Conservation (phyloP, 2,797 vertebrate species). For the Mormyrops attenuatus region DNA sequence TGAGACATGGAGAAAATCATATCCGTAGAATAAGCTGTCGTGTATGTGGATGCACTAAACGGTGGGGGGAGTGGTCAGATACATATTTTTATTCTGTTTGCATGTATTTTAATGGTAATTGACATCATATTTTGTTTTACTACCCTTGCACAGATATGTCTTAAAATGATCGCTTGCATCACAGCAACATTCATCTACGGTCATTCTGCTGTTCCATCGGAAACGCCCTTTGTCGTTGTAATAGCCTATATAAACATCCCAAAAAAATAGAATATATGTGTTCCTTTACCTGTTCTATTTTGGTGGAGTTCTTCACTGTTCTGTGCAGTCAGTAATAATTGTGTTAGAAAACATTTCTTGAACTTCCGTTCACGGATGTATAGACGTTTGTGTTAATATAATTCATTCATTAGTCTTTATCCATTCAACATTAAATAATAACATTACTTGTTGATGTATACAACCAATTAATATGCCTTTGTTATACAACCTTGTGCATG, state of each 20-base stretch:
- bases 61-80: background rate
- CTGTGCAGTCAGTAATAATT: background rate
- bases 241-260: background rate
- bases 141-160: background rate
- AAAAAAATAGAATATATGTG: background rate
- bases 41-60: background rate
- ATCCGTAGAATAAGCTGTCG: background rate
- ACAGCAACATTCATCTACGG: background rate
- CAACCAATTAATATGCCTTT: background rate
- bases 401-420: background rate
- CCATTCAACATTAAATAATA: background rate
- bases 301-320: background rate
- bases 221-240: background rate
- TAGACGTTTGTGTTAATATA: background rate
- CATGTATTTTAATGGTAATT: background rate
- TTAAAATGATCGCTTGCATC: background rate
- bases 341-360: background rate
- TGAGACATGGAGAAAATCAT: slow-evolving; percentile 10
- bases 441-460: background rate
- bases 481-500: background rate
- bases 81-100: background rate
- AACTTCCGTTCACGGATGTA: background rate
- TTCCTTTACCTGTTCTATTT: background rate
- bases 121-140: background rate
- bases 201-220: background rate